A percentile compares a stretch with the other conserved stretches of the same genome.
Evolutionary conservation across 2,797 vertebrate genomes (phyloP).

Genomic region (Siniperca scherzeri): DNA sequence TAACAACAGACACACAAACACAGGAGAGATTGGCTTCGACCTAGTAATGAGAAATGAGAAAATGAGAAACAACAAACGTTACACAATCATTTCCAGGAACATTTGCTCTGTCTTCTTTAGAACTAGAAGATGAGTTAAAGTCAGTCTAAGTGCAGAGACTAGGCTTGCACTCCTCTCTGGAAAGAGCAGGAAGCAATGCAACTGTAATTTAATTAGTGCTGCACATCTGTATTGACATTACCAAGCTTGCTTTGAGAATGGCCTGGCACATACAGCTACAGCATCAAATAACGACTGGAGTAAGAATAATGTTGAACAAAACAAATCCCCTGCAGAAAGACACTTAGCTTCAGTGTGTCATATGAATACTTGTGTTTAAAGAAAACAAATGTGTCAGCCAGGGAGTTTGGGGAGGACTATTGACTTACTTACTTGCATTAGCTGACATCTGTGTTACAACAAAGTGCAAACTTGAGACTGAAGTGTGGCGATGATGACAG

Average conservation of each 20-base stretch:
- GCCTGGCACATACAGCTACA: constrained; percentile 15
- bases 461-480: constrained; percentile 24
- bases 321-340: not conserved
- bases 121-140: constrained; percentile 18
- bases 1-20: constrained; percentile 30
- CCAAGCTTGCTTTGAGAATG: constrained; percentile 34
- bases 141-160: constrained; percentile 12
- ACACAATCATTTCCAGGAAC: constrained; percentile 17
- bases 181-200: constrained; percentile 61
- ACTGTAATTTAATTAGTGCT: constrained; percentile 57
- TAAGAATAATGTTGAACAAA: constrained; percentile 3
- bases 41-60: constrained; percentile 42
- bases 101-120: constrained; percentile 19
- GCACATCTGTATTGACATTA: constrained; percentile 47
- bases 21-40: constrained; percentile 34
- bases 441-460: constrained; percentile 13
- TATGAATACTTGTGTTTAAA: not conserved
- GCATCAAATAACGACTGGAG: constrained; percentile 19
- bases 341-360: not conserved
- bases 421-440: not conserved
- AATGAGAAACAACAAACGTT: constrained; percentile 30
- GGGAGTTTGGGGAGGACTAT: not conserved
- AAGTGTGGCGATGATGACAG: constrained; percentile 20
- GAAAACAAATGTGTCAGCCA: not conserved
- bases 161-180: constrained; percentile 26